These are phyloP conservation scores for Cassiopea xamachana DNA, from an alignment of 30 jellyfish, hydroid and myxozoan species.

Conservation along the genomic window DNA sequence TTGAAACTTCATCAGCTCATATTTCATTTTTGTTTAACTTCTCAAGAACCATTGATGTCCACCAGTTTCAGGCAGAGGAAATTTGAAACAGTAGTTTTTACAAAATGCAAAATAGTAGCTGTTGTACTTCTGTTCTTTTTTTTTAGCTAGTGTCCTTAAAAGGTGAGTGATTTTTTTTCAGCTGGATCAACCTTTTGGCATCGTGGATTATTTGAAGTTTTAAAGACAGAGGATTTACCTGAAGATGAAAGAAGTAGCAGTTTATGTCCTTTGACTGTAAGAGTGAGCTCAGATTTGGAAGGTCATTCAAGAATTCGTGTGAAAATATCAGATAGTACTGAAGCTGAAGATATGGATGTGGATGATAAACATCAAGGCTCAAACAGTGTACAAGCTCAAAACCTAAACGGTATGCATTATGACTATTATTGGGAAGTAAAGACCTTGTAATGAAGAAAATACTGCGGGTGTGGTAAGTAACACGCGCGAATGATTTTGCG, in stretches of 20 bases:
- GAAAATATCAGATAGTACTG: slow-evolving; percentile 18
- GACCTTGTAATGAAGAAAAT: too few species aligned
- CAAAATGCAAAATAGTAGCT: too few species aligned
- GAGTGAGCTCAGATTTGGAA: slow-evolving; percentile 90
- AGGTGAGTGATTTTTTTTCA: background rate
- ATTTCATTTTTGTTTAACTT: too few species aligned
- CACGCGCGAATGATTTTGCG: too few species aligned
- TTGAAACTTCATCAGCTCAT: too few species aligned
- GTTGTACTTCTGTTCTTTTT: background rate
- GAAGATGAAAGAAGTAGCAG: slow-evolving; percentile 55
- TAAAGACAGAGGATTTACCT: slow-evolving; percentile 67
- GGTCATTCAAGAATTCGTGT: slow-evolving; percentile 65
- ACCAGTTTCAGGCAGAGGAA: too few species aligned
- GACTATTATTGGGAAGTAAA: background rate
- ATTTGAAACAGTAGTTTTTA: too few species aligned
- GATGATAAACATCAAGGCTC: background rate
- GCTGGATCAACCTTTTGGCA: slow-evolving; percentile 99
- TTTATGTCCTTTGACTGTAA: slow-evolving; percentile 72
- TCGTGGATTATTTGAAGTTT: slow-evolving; percentile 95
- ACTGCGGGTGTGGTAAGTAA: too few species aligned
- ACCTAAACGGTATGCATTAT: background rate
- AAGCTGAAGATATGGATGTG: slow-evolving; percentile 17
- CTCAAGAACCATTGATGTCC: too few species aligned
- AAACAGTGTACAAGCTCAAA: background rate
- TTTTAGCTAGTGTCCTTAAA: background rate